Conservation (phyloP, 2,113 vertebrate genomes). For the Thermophis baileyi region DNA sequence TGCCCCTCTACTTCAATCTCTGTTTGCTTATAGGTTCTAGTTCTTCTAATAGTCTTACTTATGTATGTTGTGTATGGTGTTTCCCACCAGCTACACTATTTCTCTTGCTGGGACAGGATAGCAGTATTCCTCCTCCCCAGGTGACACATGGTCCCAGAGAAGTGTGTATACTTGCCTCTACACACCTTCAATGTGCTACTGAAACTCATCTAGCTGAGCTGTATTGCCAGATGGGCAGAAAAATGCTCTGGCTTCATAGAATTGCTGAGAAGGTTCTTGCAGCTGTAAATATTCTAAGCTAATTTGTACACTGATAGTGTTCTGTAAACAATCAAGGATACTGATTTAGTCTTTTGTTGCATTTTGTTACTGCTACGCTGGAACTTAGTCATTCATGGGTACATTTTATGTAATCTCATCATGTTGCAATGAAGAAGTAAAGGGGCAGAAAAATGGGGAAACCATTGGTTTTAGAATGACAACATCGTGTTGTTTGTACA, state of each 20-base stretch:
- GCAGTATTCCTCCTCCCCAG: not conserved
- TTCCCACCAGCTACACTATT: not conserved
- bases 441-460: not conserved
- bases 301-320: not conserved
- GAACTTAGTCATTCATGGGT: not conserved
- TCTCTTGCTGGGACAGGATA: not conserved
- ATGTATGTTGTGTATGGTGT: not conserved
- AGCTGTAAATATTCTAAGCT: not conserved
- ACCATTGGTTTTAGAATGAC: not conserved
- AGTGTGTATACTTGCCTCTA: not conserved
- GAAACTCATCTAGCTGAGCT: not conserved
- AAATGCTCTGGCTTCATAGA: not conserved
- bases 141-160: not conserved
- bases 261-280: not conserved
- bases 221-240: not conserved
- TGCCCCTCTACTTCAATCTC: not conserved
- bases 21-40: not conserved
- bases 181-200: not conserved
- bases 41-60: not conserved
- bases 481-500: not conserved
- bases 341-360: not conserved
- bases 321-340: not conserved
- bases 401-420: not conserved
- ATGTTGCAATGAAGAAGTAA: not conserved
- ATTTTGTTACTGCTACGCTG: not conserved